Percentiles rank a stretch among this genome's conserved stretches.
Conservation (phyloP, 2,113 vertebrate genomes). For the Dicerorhinus sumatrensis region DNA sequence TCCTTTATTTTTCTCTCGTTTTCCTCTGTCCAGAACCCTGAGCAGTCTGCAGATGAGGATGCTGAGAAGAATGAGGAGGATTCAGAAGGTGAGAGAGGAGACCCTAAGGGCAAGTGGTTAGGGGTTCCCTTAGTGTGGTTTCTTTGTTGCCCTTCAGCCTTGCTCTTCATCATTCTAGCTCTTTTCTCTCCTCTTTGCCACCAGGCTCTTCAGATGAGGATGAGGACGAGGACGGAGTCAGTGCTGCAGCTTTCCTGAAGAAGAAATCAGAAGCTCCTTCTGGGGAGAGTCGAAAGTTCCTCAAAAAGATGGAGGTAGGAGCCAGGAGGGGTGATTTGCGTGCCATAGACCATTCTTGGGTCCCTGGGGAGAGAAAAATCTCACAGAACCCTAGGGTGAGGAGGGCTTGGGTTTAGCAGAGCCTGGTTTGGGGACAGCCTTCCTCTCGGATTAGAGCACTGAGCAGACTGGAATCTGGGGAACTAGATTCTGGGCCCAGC, state of each 20-base stretch:
- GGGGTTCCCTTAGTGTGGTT: background rate
- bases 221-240: constrained; percentile 86
- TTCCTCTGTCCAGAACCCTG: constrained; percentile 90
- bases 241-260: constrained; percentile 91
- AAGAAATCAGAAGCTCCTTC: constrained; percentile 88
- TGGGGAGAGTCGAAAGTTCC: constrained; percentile 90
- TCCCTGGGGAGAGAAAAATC: background rate
- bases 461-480: background rate
- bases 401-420: background rate
- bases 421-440: background rate
- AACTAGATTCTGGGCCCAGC: background rate
- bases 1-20: background rate
- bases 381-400: background rate
- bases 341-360: background rate
- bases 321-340: background rate
- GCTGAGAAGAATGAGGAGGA: constrained; percentile 92
- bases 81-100: constrained; percentile 87
- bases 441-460: background rate
- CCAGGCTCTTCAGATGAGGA: constrained; percentile 83
- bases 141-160: background rate
- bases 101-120: background rate
- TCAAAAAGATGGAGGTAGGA: constrained; percentile 90
- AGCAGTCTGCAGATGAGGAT: constrained; percentile 94
- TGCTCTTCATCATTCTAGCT: background rate
- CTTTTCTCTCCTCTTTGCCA: accelerated